A percentile compares a stretch with the other conserved stretches of the same genome.
These are phyloP conservation scores for Malurus cyaneus DNA, from an alignment of 2,113 vertebrate genomes.

Conservation along the genomic window DNA sequence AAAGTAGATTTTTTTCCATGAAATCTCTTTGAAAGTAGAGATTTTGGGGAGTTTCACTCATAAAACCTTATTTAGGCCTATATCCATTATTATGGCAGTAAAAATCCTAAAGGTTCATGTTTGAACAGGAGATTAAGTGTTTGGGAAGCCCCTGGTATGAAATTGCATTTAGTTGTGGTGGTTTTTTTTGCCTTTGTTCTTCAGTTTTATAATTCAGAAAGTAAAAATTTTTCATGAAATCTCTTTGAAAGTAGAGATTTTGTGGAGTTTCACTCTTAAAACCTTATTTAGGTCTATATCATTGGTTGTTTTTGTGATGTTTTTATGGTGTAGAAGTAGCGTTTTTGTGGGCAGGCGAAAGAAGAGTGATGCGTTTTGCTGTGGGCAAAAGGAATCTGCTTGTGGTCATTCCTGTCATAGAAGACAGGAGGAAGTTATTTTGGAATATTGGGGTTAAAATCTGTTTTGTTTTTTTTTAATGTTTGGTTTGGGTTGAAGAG, in stretches of 20 bases:
- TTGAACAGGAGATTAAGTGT: no score
- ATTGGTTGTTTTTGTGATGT: neutral
- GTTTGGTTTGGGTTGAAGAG: neutral
- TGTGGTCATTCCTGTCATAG: neutral
- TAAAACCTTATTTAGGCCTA: neutral
- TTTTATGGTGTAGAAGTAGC: neutral
- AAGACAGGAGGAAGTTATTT: neutral
- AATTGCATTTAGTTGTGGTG: no score
- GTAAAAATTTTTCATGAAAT: neutral
- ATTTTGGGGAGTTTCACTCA: neutral
- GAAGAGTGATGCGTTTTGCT: no score
- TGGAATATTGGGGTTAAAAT: neutral
- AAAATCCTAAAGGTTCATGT: no score
- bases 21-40: neutral
- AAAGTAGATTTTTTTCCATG: no score
- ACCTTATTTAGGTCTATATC: neutral
- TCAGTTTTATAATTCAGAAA: neutral
- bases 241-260: neutral
- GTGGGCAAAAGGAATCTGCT: neutral
- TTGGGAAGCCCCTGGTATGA: no score
- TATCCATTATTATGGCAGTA: neutral
- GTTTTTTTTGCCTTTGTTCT: neutral
- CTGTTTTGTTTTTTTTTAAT: rapidly evolving
- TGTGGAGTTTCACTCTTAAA: neutral
- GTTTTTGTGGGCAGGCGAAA: no score